Evolutionary conservation across 2,113 vertebrate genomes (phyloP).

Genomic region (Paracanthobrama guichenoti): DNA sequence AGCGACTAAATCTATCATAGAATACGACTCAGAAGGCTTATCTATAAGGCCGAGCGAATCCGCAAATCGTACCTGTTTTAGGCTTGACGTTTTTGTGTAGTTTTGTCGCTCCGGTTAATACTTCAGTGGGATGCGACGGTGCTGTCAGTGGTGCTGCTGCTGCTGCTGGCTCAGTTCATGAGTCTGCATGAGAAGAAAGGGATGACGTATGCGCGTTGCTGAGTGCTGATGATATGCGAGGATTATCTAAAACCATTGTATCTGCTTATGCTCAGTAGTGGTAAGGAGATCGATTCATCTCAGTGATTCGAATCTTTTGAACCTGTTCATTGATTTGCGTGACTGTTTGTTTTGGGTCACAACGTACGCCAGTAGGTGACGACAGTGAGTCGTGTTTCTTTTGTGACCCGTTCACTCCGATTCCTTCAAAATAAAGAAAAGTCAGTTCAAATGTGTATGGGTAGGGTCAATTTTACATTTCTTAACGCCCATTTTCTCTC

Average conservation of each 20-base stretch:
- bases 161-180: background rate
- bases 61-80: slow-evolving; percentile 50
- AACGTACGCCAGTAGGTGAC: background rate
- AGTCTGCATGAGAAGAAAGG: background rate
- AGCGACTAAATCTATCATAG: background rate
- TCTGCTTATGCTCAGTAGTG: background rate
- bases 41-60: background rate
- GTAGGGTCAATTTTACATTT: too few species aligned
- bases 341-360: background rate
- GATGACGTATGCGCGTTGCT: background rate
- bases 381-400: background rate
- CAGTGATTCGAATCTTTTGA: background rate
- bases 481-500: background rate
- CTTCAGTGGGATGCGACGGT: slow-evolving; percentile 20
- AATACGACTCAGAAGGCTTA: background rate
- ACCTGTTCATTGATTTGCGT: background rate
- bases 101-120: slow-evolving; percentile 1
- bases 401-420: background rate
- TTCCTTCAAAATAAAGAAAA: background rate
- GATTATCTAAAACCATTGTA: slow-evolving; percentile 13
- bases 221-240: background rate
- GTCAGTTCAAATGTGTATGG: too few species aligned
- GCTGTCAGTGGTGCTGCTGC: slow-evolving; percentile 22
- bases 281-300: background rate
- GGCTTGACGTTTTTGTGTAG: slow-evolving; percentile 3